Evolutionary conservation across 2,888 invertebrate genomes (phyloP), one percentile per base, ranked within the genome.

Genomic region (Physocephala rufipes): DNA sequence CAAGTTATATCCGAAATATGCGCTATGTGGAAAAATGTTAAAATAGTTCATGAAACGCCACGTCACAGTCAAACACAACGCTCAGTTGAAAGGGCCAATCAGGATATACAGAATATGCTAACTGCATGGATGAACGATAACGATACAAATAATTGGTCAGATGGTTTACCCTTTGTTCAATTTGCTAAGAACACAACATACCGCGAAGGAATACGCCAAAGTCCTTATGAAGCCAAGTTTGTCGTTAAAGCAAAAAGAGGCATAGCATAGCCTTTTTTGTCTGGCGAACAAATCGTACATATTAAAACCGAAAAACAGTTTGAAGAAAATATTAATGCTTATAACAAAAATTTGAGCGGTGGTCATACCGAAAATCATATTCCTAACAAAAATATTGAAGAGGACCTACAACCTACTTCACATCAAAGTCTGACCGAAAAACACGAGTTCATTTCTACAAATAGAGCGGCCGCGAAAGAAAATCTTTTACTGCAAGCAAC

Each of bases 131-230:
- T 86, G 80, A n/a, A 30, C 2, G 19, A n/a, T 24, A 67, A 71
- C 2, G 28, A 71, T 21, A 79, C 78, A 7, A 78, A 64, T 45
- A 81, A 83, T 67, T 87, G 86, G 86, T 66, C 66, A 16, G 66
- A 66, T 30, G 66, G 24, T 13, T 51, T 66, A 28, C 51, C 36
- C 13, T 66, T 47, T 51, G 66, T 66, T 13, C 85, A 86, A 74
- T 76, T 83, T 55, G 81, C 80, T 81, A 86, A 86, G 78, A 87
- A 87, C 73, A 76, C 78, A 73, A 79, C 81, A n/a, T 72, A 75
- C 73, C 84, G 86, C 75, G 26, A 73, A 30, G 85, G 82, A 49
- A 85, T 86, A 49, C 80, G 80, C 36, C 74, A 77, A 68, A 78
- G 76, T 64, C 82, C 83, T 26, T 83, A 83, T 73, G 77, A 83